Evolutionary conservation across 2,113 vertebrate genomes (phyloP).

Genomic region (Neogobius melanostomus): DNA sequence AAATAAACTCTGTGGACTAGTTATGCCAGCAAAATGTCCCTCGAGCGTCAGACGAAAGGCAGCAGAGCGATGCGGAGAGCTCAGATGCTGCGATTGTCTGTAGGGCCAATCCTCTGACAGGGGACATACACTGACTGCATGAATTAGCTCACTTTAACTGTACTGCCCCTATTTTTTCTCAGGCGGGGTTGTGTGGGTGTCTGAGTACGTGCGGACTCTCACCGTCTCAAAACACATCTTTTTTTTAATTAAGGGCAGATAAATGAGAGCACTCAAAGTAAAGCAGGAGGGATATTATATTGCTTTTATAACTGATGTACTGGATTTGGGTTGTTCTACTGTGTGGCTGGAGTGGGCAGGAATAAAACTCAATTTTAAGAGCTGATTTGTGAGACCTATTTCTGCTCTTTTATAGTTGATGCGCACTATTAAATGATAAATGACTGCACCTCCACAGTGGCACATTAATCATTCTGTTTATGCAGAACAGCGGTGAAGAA

Average conservation of each 20-base stretch:
- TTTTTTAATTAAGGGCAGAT: conserved; percentile 12
- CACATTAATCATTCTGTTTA: neutral
- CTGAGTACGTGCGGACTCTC: conserved; percentile 32
- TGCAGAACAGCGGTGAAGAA: neutral
- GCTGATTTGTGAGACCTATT: neutral
- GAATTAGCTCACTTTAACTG: conserved; percentile 57
- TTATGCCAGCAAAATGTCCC: conserved; percentile 17
- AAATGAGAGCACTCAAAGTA: neutral
- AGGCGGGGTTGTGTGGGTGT: conserved; percentile 45
- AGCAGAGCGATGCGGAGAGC: conserved; percentile 39
- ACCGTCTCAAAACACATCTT: conserved; percentile 12
- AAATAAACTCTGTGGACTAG: conserved; percentile 24
- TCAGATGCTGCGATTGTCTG: conserved; percentile 57
- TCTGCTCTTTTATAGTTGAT: no score
- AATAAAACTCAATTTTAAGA: neutral
- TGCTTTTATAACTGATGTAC: neutral
- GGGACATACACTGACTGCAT: conserved; percentile 47
- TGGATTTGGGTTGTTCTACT: neutral
- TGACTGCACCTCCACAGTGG: neutral
- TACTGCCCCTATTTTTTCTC: conserved; percentile 33
- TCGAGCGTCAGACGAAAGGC: conserved; percentile 41
- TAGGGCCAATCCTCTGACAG: conserved; percentile 42
- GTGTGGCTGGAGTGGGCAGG: neutral
- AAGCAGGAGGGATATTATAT: neutral
- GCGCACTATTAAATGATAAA: neutral